A percentile compares a stretch with the other conserved stretches of the same genome.
Conservation (phyloP, 2,888 invertebrate species). For the Argyresthia goedartella region DNA sequence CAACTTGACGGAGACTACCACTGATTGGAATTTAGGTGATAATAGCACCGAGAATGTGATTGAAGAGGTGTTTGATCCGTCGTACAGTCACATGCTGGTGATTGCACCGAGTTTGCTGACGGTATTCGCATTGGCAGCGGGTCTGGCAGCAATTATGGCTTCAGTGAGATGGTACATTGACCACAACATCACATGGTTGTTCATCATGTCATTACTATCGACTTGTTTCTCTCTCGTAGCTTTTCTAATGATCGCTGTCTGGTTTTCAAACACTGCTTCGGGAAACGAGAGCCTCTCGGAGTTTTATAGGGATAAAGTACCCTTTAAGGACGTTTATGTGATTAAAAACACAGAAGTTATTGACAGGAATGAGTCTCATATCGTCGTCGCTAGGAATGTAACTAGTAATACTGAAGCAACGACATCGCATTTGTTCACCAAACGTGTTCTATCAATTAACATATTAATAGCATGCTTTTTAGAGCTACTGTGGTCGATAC, state of each 20-base stretch:
- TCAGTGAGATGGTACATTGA: constrained; percentile 78
- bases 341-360: constrained; percentile 46
- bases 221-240: constrained; percentile 57
- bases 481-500: constrained; percentile 72
- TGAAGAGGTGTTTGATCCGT: background rate
- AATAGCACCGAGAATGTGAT: constrained; percentile 14
- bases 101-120: constrained; percentile 63
- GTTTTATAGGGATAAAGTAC: constrained; percentile 51
- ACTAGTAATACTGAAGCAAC: constrained; percentile 21
- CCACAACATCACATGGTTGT: constrained; percentile 74
- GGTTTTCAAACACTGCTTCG: constrained; percentile 47
- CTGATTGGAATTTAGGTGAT: constrained; percentile 10
- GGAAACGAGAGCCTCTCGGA: constrained; percentile 35
- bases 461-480: constrained; percentile 70
- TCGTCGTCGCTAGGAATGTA: constrained; percentile 37
- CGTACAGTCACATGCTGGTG: constrained; percentile 37
- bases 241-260: constrained; percentile 47
- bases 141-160: constrained; percentile 69
- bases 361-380: constrained; percentile 45
- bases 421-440: constrained; percentile 39
- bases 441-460: constrained; percentile 68
- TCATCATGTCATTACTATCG: constrained; percentile 67
- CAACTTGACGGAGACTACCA: constrained; percentile 8
- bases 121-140: constrained; percentile 61
- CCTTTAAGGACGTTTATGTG: constrained; percentile 44